Conservation (phyloP, 2,797 vertebrate genomes). For the Botia almorhae region DNA sequence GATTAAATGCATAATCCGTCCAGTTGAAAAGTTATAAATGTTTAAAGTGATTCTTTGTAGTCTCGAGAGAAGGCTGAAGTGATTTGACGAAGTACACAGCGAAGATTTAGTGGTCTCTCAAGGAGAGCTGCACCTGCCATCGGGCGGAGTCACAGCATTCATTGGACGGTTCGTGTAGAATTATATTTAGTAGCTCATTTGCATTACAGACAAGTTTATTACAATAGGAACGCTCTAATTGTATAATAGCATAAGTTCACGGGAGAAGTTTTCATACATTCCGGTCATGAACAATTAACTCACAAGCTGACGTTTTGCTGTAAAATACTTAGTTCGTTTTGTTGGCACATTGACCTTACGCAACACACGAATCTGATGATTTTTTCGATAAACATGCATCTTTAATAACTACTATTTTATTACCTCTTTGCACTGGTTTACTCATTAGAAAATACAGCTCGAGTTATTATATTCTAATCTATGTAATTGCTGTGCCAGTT, state of each 20-base stretch:
- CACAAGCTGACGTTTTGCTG: too few species aligned
- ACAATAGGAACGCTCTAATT: not conserved
- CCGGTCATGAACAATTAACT: too few species aligned
- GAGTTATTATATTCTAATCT: too few species aligned
- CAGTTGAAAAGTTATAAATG: not conserved
- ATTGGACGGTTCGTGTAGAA: not conserved
- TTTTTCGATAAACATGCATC: not conserved
- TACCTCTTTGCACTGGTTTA: not conserved
- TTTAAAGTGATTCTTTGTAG: not conserved
- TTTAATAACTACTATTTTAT: not conserved
- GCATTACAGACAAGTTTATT: not conserved
- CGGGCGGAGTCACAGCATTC: slow-evolving; percentile 30
- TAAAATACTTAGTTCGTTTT: too few species aligned
- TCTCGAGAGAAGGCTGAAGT: slow-evolving; percentile 20
- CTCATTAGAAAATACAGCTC: too few species aligned
- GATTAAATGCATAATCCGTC: slow-evolving; percentile 23
- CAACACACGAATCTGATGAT: too few species aligned
- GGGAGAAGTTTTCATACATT: too few species aligned
- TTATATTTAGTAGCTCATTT: not conserved
- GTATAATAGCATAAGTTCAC: too few species aligned
- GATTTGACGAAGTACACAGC: not conserved
- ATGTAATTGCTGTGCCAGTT: too few species aligned
- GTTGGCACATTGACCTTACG: not conserved
- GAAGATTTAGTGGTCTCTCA: not conserved
- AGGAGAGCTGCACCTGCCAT: slow-evolving; percentile 15